Base-by-base conservation (phyloP, 2,888 invertebrate genomes). In the Rhagonycha fulva region DNA sequence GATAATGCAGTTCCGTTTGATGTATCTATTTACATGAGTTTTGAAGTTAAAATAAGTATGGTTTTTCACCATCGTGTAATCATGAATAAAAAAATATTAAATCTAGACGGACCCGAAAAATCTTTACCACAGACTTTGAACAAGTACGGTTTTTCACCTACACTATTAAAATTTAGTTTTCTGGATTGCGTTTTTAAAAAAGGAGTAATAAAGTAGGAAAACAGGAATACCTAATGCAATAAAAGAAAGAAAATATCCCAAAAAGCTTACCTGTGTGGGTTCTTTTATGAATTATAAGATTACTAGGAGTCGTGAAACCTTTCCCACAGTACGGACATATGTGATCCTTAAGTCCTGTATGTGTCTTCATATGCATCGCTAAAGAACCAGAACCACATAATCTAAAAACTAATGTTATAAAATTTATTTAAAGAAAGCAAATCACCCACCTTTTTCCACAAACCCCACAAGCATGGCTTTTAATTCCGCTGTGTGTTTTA, bases 351-450 rank as follows among this genome's bases (percentile, higher is more conserved):
- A 87, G 76, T 0, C 87, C 88, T 28, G 89, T 89, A 80, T 90
- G 90, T 12, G 86, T 89, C 80, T 90, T 89, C 85, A 89, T 88
- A 80, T 91, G 91, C 81, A 89, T 85, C 80, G 87, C 84, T 71
- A 88, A 82, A 4, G 88, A 88, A 75, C 87, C 86, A 3, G 87
- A 83, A 14, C 87, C 87, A 76, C 88, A 87, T 75, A 88, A 84
- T 69, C 87, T 87, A 71, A 47, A 82, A 83, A 47, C 28, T n/a
- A n/a, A 47, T n/a, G n/a, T 72, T 61, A 24, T 75, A 70, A 67
- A 75, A 24, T 66, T 23, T 2, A 19, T 66, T 62, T 66, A 30
- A 7, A 72, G 11, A 68, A 3, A 24, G 24, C 14, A 12, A 62
- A 23, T 70, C 11, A 23, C 4, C 80, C 82, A 88, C 87, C 85